phyloP scores from a whole-genome alignment of 2,888 invertebrate species.

The Diaprepes abbreviatus region DNA sequence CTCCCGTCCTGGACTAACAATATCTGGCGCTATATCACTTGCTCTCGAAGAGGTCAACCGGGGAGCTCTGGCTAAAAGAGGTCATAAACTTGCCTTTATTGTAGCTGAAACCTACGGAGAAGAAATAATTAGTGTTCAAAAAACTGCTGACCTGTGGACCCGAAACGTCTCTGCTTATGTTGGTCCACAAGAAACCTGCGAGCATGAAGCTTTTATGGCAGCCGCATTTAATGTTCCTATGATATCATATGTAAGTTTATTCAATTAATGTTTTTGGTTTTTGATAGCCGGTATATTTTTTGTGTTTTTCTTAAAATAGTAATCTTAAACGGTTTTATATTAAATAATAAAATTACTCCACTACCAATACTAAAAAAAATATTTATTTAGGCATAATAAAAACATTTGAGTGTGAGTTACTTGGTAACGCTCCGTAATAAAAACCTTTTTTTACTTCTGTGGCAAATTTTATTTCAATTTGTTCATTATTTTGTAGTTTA shows the following conservation, averaged over 20 bases:
- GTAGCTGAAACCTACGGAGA: constrained; percentile 94
- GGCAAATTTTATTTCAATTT: no score
- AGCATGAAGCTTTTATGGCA: constrained; percentile 94
- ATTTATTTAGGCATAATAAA: no score
- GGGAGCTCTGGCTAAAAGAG: constrained; percentile 69
- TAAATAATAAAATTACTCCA: no score
- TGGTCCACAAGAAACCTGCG: constrained; percentile 91
- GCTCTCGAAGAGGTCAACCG: constrained; percentile 87
- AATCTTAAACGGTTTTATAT: no score
- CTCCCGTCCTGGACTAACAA: constrained; percentile 79
- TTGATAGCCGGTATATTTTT: no score
- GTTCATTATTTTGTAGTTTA: no score
- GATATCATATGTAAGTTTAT: constrained; percentile 92
- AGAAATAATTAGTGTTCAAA: constrained; percentile 87
- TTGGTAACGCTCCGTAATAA: no score
- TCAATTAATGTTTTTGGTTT: no score
- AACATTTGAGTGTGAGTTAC: no score
- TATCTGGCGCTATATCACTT: constrained; percentile 88
- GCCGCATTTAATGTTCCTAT: constrained; percentile 94
- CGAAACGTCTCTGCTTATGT: constrained; percentile 89
- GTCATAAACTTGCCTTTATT: constrained; percentile 83
- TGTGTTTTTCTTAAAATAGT: no score
- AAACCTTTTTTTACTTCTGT: no score
- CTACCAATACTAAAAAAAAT: no score
- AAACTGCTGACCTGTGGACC: constrained; percentile 88